These are phyloP conservation scores for Amphimallon solstitiale DNA, from an alignment of 2,888 invertebrate species.

Conservation along the genomic window DNA sequence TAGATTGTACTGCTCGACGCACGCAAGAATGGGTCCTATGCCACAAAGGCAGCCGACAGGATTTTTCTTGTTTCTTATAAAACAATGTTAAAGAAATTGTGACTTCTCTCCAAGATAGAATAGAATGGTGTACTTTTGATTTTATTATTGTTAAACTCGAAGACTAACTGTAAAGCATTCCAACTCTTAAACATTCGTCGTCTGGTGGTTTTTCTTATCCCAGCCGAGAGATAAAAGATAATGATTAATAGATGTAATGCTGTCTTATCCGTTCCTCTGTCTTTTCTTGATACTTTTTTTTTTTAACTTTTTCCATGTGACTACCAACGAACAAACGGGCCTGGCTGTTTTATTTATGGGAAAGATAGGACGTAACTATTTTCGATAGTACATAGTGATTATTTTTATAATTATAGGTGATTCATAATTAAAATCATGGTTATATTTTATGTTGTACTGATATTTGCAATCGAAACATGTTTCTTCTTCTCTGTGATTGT, in stretches of 20 bases:
- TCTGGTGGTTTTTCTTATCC: constrained; percentile 32
- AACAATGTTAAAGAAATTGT: constrained; percentile 62
- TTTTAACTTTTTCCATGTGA: constrained; percentile 8
- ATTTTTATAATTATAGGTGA: too few species aligned
- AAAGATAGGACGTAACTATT: constrained; percentile 1
- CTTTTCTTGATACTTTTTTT: constrained; percentile 20
- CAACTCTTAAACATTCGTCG: constrained; percentile 26
- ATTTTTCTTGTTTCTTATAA: constrained; percentile 61
- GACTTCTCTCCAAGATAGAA: constrained; percentile 53
- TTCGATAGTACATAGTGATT: background rate
- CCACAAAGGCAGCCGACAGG: constrained; percentile 60
- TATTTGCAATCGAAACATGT: too few species aligned
- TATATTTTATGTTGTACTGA: too few species aligned
- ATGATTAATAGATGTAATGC: constrained; percentile 36
- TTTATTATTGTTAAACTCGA: constrained; percentile 42
- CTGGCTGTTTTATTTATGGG: constrained; percentile 2
- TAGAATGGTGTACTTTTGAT: constrained; percentile 54
- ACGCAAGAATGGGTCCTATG: constrained; percentile 61
- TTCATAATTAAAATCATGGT: too few species aligned
- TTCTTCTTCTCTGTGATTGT: too few species aligned
- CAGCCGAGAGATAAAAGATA: constrained; percentile 31
- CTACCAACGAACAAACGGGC: too few species aligned
- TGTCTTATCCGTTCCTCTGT: constrained; percentile 22
- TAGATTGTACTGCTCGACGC: constrained; percentile 61
- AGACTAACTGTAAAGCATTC: constrained; percentile 39